Percentiles rank a stretch among this genome's conserved stretches.
phyloP scores from a whole-genome alignment of 2,888 invertebrate species.

The Melieria omissa region DNA sequence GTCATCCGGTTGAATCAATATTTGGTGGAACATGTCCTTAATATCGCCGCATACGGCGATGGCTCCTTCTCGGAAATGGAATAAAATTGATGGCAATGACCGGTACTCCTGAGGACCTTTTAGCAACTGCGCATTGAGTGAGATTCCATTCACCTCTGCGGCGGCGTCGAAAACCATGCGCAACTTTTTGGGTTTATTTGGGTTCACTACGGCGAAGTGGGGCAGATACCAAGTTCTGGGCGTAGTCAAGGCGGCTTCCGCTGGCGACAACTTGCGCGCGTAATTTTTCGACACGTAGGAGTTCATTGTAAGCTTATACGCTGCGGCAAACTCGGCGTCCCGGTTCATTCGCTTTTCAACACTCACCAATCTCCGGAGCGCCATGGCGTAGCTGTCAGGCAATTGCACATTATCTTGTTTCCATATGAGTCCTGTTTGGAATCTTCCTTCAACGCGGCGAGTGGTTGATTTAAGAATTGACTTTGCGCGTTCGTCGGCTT shows the following conservation, averaged over 20 bases:
- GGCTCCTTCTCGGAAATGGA: constrained; percentile 54
- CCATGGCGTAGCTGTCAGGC: constrained; percentile 30
- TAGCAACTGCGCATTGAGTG: constrained; percentile 43
- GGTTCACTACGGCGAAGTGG: constrained; percentile 45
- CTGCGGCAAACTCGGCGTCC: background rate
- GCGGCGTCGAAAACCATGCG: constrained; percentile 56
- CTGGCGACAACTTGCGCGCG: constrained; percentile 22
- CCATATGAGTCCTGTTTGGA: constrained; percentile 39
- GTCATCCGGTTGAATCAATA: constrained; percentile 48
- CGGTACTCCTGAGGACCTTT: constrained; percentile 55
- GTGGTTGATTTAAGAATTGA: constrained; percentile 24
- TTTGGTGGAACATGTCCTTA: constrained; percentile 35
- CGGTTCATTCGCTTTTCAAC: constrained; percentile 9
- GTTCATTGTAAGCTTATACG: constrained; percentile 3
- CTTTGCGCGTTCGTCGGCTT: constrained; percentile 21
- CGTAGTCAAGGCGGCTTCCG: constrained; percentile 21
- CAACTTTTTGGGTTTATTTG: constrained; percentile 50
- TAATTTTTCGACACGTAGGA: constrained; percentile 4
- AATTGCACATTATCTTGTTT: constrained; percentile 23
- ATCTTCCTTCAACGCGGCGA: constrained; percentile 27
- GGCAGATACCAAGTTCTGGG: constrained; percentile 49
- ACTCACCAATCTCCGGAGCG: background rate
- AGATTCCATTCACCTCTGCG: constrained; percentile 46
- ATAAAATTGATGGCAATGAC: constrained; percentile 54
- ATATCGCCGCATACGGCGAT: constrained; percentile 50